Evolutionary conservation across 2,888 invertebrate species (phyloP), one percentile per base, ranked within the genome.

Genomic region (Zonitis immaculata): DNA sequence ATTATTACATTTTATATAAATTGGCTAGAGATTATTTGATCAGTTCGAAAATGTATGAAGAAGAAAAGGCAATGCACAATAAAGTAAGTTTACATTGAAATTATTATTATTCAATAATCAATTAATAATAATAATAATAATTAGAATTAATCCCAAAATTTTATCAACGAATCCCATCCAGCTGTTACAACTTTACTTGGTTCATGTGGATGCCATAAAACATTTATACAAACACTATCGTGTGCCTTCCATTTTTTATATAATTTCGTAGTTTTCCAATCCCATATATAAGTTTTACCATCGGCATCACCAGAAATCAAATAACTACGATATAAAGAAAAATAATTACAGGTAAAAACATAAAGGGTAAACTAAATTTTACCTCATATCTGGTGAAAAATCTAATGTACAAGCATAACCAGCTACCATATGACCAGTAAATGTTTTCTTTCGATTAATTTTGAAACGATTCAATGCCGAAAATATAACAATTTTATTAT

Each of bases 171-270:
- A 77, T 99, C 99, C 99, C 99, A 99, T 45, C 99, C 97, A 39
- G 96, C 96, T 0, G 97, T 95, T n/a, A 93, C 91, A 50, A 99
- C 82, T 74, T 94, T 91, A 70, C 96, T 96, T 2, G 97, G 91
- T 75, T 99, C 99, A 72, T 99, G 98, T 0, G 99, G 99, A 79
- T 99, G 98, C 99, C 99, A 99, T 12, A 98, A 79, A 0, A 88
- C 86, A 12, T 88, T 85, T 57, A 97, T 97, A 73, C 98, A 98
- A 12, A 98, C 97, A 55, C 93, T 93, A 64, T 99, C 97, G 73
- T 99, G 99, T 0, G 99, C 99, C 76, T 98, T 97, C 93, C 99
- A 98, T 73, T 96, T 97, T 75, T 93, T 95, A 77, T 93, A 95
- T 57, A 99, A 80, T 78, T 97, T 96, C 59, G 98, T 98, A 0